A percentile compares a stretch with the other conserved stretches of the same genome.
These are phyloP conservation scores for Hypsopygia costalis DNA, from an alignment of 2,888 invertebrate genomes.

Conservation along the genomic window DNA sequence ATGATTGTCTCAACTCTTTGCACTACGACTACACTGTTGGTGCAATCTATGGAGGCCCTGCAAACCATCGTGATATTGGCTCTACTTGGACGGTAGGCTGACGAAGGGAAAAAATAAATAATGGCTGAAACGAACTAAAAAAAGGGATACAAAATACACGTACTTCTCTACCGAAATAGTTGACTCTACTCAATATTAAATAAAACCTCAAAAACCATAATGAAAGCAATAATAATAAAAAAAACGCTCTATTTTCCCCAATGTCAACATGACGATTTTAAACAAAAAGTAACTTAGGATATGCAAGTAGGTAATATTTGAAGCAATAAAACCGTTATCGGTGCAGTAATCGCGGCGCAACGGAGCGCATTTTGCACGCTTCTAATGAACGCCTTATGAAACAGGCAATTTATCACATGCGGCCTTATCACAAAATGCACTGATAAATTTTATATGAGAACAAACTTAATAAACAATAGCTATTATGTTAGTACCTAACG, in stretches of 20 bases:
- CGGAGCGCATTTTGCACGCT: slow-evolving; percentile 76
- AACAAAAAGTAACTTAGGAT: slow-evolving; percentile 48
- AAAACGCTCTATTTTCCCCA: slow-evolving; percentile 27
- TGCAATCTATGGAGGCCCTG: slow-evolving; percentile 7
- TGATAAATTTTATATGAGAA: slow-evolving; percentile 70
- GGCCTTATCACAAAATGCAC: slow-evolving; percentile 68
- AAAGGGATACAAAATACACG: too few species aligned
- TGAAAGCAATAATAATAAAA: slow-evolving; percentile 20
- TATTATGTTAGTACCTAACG: slow-evolving; percentile 24
- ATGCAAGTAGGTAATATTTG: slow-evolving; percentile 73
- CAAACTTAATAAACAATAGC: slow-evolving; percentile 65
- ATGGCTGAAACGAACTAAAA: too few species aligned
- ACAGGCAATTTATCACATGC: slow-evolving; percentile 78
- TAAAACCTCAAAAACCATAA: too few species aligned
- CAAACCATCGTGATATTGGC: slow-evolving; percentile 11
- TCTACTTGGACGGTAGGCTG: slow-evolving; percentile 14
- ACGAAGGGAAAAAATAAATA: too few species aligned
- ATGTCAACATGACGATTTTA: slow-evolving; percentile 34
- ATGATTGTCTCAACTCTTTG: slow-evolving; percentile 4
- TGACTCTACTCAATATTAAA: too few species aligned
- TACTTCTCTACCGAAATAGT: too few species aligned
- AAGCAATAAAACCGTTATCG: slow-evolving; percentile 76
- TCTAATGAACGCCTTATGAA: slow-evolving; percentile 80
- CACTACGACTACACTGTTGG: slow-evolving; percentile 7
- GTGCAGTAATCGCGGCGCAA: slow-evolving; percentile 68